A percentile compares a stretch with the other conserved stretches of the same genome.
phyloP scores from a whole-genome alignment of 2,113 vertebrate genomes.

The Callopanchax toddi region DNA sequence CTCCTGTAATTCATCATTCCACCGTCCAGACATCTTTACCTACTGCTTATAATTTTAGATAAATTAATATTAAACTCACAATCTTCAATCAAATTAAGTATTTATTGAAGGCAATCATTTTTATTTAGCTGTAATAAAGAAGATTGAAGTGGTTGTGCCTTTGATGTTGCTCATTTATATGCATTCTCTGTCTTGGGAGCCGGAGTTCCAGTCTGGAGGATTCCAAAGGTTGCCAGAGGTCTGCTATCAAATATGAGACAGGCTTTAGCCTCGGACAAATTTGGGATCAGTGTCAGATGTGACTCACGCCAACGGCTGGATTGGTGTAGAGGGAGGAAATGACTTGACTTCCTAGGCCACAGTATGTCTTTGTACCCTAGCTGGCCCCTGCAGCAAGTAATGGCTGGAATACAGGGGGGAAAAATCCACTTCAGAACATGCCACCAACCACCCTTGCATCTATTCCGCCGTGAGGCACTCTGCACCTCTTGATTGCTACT shows the following conservation, averaged over 20 bases:
- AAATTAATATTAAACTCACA: conserved; percentile 1
- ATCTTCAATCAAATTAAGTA: background rate
- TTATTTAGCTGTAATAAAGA: conserved; percentile 16
- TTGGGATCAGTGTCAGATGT: conserved; percentile 67
- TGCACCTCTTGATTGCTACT: conserved; percentile 67
- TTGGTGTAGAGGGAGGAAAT: conserved; percentile 65
- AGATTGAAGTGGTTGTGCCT: conserved; percentile 23
- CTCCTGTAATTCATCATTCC: conserved; percentile 17
- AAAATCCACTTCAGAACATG: conserved; percentile 35
- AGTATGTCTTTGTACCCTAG: conserved; percentile 60
- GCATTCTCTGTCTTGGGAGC: conserved; percentile 38
- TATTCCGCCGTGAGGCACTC: conserved; percentile 38
- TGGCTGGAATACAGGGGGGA: conserved; percentile 59
- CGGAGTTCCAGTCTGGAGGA: conserved; percentile 21
- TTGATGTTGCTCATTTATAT: conserved; percentile 55
- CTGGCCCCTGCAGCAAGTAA: conserved; percentile 40
- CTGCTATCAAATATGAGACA: conserved; percentile 58
- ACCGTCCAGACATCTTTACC: conserved; percentile 28
- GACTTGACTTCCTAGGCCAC: conserved; percentile 67
- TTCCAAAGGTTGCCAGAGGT: conserved; percentile 36
- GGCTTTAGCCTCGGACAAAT: conserved; percentile 65
- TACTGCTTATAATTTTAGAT: conserved; percentile 14
- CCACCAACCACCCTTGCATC: conserved; percentile 54
- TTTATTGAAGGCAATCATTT: background rate
- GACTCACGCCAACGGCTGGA: conserved; percentile 60